phyloP scores from a whole-genome alignment of 2,113 vertebrate genomes.

The Alethe castanea region DNA sequence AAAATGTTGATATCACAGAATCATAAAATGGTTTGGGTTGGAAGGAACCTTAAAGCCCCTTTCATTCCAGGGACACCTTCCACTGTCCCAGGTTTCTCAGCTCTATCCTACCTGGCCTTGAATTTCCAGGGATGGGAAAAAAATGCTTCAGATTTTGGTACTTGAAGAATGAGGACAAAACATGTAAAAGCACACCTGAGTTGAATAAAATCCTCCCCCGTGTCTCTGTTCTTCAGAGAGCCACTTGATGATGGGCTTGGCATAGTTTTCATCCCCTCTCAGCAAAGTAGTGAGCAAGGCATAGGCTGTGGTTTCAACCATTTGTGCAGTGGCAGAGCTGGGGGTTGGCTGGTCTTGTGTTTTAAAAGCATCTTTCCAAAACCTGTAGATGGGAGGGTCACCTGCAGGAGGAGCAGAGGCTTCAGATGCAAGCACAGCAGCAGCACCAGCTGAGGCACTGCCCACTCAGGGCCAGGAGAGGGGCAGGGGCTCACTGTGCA shows the following conservation, averaged over 20 bases:
- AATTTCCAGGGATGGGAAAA: neutral
- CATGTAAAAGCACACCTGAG: conserved; percentile 76
- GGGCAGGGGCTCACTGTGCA: neutral
- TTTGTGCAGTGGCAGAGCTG: conserved; percentile 69
- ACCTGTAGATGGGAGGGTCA: conserved; percentile 74
- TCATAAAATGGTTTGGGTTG: neutral
- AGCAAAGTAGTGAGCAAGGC: conserved; percentile 78
- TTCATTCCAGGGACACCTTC: neutral
- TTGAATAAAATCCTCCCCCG: conserved; percentile 84
- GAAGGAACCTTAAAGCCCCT: neutral
- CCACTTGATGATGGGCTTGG: conserved; percentile 84
- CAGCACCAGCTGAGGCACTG: neutral
- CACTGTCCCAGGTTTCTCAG: neutral
- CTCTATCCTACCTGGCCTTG: neutral
- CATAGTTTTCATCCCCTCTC: conserved; percentile 76
- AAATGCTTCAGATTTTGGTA: neutral
- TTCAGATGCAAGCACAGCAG: neutral
- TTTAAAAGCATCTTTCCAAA: conserved; percentile 79
- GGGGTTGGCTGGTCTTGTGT: conserved; percentile 46
- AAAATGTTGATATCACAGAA: neutral
- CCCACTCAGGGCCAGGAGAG: neutral
- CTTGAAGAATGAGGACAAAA: neutral
- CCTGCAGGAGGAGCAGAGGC: conserved; percentile 64
- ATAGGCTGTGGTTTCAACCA: conserved; percentile 89
- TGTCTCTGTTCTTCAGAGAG: conserved; percentile 88